Evolutionary conservation across 2,113 vertebrate genomes (phyloP), one percentile per base, ranked within the genome.

Genomic region (Caranx ignobilis): DNA sequence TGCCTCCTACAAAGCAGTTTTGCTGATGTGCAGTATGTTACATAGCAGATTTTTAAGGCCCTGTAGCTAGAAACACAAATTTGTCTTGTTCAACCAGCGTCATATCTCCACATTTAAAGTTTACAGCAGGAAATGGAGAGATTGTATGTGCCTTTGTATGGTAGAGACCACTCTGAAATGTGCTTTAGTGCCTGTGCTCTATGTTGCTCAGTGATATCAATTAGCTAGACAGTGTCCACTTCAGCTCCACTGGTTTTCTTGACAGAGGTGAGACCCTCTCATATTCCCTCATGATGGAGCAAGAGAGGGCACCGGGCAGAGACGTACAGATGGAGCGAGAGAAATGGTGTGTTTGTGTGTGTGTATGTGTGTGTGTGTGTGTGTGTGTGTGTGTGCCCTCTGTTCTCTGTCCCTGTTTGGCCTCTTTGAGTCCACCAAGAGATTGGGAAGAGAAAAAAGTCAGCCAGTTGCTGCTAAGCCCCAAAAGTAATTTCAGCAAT

Each of bases 401-500:
- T 63, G 54, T 77, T 87, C 69, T 35, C 59, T 15, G 39, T 75
- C 69, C 60, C 56, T 54, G 57, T 85, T 84, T 85, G 77, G 45
- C 69, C 57, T 81, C 79, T 76, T 55, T 0, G 2, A 77, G 21
- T 77, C 41, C 67, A 50, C 71, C 52, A 71, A 78, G 13, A 79
- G 65, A 88, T 85, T 67, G 12, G n/a, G 52, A 50, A 77, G 37
- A 52, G 56, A 66, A 79, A 79, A 68, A 76, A 48, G 50, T 35
- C 71, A 34, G 41, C 45, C 75, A 62, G 60, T 91, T 59, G 32
- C 82, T 85, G 65, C 77, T 75, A 89, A 91, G 72, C 82, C 81
- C 82, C 81, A 81, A 81, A 89, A 86, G 83, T 86, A 89, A 90
- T 90, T 87, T 90, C 78, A 81, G 77, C 83, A 80, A 82, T 79